Conservation (phyloP, 1,140 invertebrate genomes). For the Drosophila insularis region DNA sequence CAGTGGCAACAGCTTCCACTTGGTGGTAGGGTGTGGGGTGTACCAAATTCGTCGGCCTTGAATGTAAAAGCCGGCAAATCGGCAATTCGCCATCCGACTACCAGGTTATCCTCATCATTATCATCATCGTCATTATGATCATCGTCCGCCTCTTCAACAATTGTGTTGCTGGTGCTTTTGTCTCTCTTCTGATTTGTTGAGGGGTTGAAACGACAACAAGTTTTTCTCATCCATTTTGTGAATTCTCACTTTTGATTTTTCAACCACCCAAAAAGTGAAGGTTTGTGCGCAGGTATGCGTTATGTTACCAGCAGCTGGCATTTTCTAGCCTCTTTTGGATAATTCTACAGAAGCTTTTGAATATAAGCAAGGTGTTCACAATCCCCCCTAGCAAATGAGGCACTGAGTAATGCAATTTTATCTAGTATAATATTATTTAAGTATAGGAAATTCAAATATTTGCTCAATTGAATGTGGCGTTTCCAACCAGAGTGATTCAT, state of each 20-base stretch:
- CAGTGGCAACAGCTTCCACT: constrained; percentile 43
- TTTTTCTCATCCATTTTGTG: constrained; percentile 48
- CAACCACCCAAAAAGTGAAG: constrained; percentile 27
- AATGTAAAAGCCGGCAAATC: constrained; percentile 48
- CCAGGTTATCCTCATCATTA: constrained; percentile 35
- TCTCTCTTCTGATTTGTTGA: constrained; percentile 33
- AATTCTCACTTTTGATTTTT: constrained; percentile 47
- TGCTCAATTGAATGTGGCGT: not conserved
- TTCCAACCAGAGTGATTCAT: not conserved
- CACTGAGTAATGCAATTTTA: not conserved
- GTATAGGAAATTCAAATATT: not conserved
- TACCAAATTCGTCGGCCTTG: constrained; percentile 13
- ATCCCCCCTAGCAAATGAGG: not conserved
- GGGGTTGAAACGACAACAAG: constrained; percentile 52
- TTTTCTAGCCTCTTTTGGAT: constrained; percentile 24
- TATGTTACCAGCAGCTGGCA: constrained; percentile 62
- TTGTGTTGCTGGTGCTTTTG: constrained; percentile 65
- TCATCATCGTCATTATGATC: not conserved
- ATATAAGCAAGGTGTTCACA: constrained; percentile 3
- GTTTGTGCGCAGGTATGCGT: constrained; percentile 70
- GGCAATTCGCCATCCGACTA: constrained; percentile 4
- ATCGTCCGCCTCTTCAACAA: constrained; percentile 34
- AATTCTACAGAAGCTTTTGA: constrained; percentile 21
- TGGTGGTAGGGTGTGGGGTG: constrained; percentile 8
- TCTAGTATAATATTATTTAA: not conserved